These are phyloP conservation scores for Struthidea cinerea DNA, from an alignment of 2,113 vertebrate genomes.

Conservation along the genomic window DNA sequence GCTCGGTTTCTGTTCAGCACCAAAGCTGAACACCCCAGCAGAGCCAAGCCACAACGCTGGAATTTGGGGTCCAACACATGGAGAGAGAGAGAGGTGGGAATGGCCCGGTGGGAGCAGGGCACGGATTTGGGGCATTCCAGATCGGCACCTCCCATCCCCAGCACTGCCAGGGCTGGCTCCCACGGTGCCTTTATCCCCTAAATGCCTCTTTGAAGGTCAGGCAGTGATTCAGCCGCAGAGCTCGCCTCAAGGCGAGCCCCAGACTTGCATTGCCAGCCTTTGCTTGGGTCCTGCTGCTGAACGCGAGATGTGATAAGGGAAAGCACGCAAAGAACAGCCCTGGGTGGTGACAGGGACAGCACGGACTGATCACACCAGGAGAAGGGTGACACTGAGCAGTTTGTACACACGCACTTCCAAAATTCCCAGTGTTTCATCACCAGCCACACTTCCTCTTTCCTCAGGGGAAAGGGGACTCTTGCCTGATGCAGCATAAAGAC, in stretches of 20 bases:
- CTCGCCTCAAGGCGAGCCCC: accelerated
- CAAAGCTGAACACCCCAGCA: neutral
- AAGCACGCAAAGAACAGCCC: neutral
- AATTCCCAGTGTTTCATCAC: neutral
- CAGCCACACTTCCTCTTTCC: neutral
- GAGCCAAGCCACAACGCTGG: neutral
- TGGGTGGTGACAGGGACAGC: neutral
- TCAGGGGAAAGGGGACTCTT: neutral
- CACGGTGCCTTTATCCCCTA: accelerated
- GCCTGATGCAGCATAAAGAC: neutral
- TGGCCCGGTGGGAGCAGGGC: neutral
- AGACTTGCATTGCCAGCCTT: neutral
- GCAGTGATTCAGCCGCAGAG: accelerated
- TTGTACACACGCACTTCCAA: neutral
- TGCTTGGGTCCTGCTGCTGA: neutral
- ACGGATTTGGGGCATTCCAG: neutral
- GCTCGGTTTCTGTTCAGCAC: neutral
- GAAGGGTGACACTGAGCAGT: neutral
- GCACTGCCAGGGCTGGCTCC: neutral
- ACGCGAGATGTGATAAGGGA: neutral
- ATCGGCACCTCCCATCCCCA: neutral
- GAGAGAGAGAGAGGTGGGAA: neutral
- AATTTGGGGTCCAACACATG: accelerated
- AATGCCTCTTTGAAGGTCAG: neutral
- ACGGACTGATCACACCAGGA: neutral